Evolutionary conservation across 2,113 vertebrate species (phyloP).

Genomic region (Drymodes brunneopygia): DNA sequence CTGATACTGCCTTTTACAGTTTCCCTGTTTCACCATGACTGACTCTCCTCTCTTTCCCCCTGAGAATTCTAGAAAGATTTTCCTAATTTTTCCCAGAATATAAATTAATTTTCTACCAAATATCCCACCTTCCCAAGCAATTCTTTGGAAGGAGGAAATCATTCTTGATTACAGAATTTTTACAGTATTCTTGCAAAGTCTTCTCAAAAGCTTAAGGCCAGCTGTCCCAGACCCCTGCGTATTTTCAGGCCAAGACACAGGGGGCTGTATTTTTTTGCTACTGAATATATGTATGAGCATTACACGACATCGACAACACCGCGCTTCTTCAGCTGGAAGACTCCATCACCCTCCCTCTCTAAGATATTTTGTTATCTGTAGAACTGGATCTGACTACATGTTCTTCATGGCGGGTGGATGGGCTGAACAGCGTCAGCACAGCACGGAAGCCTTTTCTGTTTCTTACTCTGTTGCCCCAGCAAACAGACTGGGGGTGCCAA

Average conservation of each 20-base stretch:
- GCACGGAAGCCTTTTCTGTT: background rate
- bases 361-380: accelerated
- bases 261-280: background rate
- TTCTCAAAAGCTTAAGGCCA: background rate
- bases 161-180: background rate
- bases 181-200: background rate
- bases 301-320: accelerated
- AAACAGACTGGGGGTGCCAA: accelerated
- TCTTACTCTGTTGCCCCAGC: accelerated
- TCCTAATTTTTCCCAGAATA: background rate
- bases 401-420: accelerated
- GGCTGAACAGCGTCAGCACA: accelerated
- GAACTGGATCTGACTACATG: accelerated
- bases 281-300: accelerated
- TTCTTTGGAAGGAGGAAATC: background rate
- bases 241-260: background rate
- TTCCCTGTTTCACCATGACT: background rate
- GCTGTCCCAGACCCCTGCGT: accelerated
- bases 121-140: background rate
- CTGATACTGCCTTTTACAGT: background rate
- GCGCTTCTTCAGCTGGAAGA: too few relatives aligned
- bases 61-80: background rate
- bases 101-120: background rate
- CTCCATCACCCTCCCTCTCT: too few relatives aligned
- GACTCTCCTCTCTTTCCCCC: too few relatives aligned